Evolutionary conservation across 2,888 invertebrate species (phyloP).

Genomic region (Eupithecia abbreviata): DNA sequence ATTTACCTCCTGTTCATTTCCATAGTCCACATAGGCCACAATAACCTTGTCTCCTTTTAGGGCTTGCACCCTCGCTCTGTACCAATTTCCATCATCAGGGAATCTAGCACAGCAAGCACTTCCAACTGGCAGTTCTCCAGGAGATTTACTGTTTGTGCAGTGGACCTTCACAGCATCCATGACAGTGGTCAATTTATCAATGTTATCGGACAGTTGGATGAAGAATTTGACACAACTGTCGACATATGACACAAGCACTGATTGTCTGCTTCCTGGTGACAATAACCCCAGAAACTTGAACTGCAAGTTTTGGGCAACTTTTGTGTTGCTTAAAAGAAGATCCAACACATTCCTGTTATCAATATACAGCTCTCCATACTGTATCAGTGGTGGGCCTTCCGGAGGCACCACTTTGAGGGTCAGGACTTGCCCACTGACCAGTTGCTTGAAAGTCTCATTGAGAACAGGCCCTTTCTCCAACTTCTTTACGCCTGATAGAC

Average conservation of each 20-base stretch:
- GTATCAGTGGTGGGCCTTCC: conserved; percentile 88
- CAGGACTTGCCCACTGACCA: conserved; percentile 86
- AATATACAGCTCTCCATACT: conserved; percentile 89
- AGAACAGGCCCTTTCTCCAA: conserved; percentile 83
- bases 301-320: conserved; percentile 64
- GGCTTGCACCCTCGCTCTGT: conserved; percentile 91
- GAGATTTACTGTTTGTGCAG: conserved; percentile 79
- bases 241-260: conserved; percentile 86
- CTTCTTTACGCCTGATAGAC: conserved; percentile 88
- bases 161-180: conserved; percentile 87
- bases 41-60: conserved; percentile 84
- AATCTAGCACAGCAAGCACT: conserved; percentile 92
- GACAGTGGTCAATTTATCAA: conserved; percentile 84
- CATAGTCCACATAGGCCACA: conserved; percentile 97
- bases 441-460: conserved; percentile 88
- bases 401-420: conserved; percentile 87
- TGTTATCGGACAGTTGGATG: conserved; percentile 87
- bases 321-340: conserved; percentile 74
- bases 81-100: conserved; percentile 93
- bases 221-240: conserved; percentile 89
- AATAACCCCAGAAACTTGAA: conserved; percentile 72
- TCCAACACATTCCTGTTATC: conserved; percentile 85
- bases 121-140: conserved; percentile 81
- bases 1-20: conserved; percentile 93
- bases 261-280: conserved; percentile 67